Evolutionary conservation across 2,797 vertebrate species (phyloP).

Genomic region (Eidolon dupreanum): DNA sequence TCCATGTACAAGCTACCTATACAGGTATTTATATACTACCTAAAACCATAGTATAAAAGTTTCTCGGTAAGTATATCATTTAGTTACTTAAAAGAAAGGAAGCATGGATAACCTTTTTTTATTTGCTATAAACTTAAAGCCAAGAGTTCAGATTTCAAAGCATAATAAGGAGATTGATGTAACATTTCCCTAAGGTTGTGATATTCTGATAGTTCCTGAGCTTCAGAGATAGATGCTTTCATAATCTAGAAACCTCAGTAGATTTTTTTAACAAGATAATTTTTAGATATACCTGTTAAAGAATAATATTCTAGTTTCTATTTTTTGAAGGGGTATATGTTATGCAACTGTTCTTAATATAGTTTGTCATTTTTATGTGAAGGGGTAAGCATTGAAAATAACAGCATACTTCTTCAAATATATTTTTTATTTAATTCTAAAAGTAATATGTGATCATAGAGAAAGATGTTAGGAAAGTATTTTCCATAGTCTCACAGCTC

Average conservation of each 20-base stretch:
- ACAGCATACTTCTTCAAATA: neutral
- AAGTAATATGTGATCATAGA: neutral
- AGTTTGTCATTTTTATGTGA: neutral
- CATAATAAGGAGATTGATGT: neutral
- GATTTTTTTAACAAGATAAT: neutral
- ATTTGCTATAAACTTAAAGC: conserved; percentile 25
- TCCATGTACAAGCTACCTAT: neutral
- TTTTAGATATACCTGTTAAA: neutral
- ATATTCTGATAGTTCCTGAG: neutral
- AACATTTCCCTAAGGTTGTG: neutral
- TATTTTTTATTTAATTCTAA: neutral
- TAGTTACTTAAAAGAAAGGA: neutral
- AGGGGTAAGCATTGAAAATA: neutral
- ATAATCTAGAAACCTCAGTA: neutral
- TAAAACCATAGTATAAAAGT: neutral
- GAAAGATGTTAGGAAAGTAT: neutral
- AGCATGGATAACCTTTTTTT: conserved; percentile 1
- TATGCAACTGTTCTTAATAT: neutral
- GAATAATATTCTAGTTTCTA: neutral
- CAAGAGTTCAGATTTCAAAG: neutral
- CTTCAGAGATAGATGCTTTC: neutral
- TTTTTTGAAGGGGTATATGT: neutral
- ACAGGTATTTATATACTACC: conserved; percentile 1
- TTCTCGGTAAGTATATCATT: conserved; percentile 21
- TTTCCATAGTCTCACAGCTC: neutral